Evolutionary conservation across 2,113 vertebrate genomes (phyloP).

Genomic region (Oryzias celebensis): DNA sequence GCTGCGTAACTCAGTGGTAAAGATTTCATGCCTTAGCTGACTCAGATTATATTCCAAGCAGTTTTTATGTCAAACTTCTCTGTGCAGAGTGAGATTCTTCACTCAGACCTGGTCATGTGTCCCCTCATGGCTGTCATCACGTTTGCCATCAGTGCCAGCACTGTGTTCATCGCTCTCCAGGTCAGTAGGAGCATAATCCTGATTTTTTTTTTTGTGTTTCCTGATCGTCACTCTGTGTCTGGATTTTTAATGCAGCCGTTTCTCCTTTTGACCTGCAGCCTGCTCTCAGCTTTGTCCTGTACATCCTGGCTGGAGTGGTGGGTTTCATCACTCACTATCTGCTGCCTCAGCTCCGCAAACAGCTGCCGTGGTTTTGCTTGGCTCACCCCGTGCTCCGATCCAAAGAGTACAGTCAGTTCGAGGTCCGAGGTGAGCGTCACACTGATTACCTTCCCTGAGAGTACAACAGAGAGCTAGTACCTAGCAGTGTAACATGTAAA

Average conservation of each 20-base stretch:
- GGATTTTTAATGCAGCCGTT: background rate
- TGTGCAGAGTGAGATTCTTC: constrained; percentile 84
- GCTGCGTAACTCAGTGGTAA: constrained; percentile 86
- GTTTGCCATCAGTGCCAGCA: constrained; percentile 91
- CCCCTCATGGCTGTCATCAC: constrained; percentile 87
- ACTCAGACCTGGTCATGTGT: constrained; percentile 90
- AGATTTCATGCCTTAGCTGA: background rate
- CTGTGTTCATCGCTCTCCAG: constrained; percentile 89
- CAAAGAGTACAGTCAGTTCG: constrained; percentile 89
- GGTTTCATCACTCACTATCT: constrained; percentile 90
- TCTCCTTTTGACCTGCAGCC: constrained; percentile 71
- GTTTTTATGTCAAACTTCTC: background rate
- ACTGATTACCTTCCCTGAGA: background rate
- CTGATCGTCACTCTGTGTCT: background rate
- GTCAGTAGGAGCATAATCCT: constrained; percentile 64
- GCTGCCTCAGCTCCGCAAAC: constrained; percentile 89
- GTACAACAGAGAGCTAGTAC: background rate
- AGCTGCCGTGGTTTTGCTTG: constrained; percentile 92
- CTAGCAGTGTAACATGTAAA: too few relatives aligned
- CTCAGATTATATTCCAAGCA: background rate
- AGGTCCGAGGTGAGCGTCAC: constrained; percentile 85
- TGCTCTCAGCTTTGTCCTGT: constrained; percentile 86
- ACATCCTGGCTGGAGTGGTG: constrained; percentile 84
- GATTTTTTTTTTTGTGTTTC: background rate
- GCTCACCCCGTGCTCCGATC: constrained; percentile 88